Conservation (phyloP, 2,113 vertebrate genomes). For the Gallinago jamesoni region DNA sequence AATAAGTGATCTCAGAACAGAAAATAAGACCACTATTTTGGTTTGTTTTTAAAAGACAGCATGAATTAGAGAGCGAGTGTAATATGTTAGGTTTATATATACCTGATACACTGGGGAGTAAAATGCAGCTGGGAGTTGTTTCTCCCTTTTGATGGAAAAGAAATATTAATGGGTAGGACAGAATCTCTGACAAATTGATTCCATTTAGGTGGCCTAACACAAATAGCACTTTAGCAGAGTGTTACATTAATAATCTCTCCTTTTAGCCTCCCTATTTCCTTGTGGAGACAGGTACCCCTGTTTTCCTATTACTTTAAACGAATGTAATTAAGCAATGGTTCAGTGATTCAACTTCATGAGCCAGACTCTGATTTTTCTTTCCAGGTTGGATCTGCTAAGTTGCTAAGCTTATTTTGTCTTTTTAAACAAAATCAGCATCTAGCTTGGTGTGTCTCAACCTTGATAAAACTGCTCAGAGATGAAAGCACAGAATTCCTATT, state of each 20-base stretch:
- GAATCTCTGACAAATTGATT: neutral
- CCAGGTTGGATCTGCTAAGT: neutral
- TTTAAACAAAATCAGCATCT: neutral
- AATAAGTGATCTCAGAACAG: neutral
- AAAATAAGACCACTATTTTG: neutral
- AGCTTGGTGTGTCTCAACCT: neutral
- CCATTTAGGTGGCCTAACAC: neutral
- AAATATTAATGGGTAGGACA: neutral
- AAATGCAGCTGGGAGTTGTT: neutral
- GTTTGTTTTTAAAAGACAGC: neutral
- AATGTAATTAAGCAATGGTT: neutral
- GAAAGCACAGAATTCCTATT: neutral
- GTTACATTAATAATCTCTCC: constrained; percentile 7
- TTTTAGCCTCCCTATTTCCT: neutral
- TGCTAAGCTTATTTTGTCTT: neutral
- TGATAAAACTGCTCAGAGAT: neutral
- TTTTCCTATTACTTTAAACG: constrained; percentile 12
- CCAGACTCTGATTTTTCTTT: neutral
- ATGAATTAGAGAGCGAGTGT: neutral
- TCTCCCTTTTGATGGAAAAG: neutral
- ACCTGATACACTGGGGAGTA: neutral
- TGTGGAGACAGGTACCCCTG: neutral
- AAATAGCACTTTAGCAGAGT: neutral
- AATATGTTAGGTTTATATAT: neutral
- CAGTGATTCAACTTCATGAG: neutral